Conservation (phyloP, 2,797 vertebrate genomes). For the Myioborus miniatus region DNA sequence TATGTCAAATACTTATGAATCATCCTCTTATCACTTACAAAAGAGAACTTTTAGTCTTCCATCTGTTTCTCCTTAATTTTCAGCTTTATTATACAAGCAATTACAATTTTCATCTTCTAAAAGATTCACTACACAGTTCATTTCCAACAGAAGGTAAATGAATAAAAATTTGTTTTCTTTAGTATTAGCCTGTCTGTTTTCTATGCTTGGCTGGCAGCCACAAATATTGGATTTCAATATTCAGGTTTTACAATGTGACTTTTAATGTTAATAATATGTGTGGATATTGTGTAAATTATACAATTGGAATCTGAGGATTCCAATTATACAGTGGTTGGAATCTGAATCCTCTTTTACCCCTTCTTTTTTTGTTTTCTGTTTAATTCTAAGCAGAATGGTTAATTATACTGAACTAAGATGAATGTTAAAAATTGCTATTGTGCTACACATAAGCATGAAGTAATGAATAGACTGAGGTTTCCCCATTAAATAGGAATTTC, state of each 20-base stretch:
- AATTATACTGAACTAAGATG: not conserved
- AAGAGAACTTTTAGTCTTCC: conserved; percentile 39
- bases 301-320: not conserved
- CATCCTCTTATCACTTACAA: conserved; percentile 45
- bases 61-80: conserved; percentile 59
- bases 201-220: not conserved
- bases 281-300: not conserved
- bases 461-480: not conserved
- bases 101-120: conserved; percentile 53
- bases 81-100: conserved; percentile 47
- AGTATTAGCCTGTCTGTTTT: conserved; percentile 16
- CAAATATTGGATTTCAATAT: not conserved
- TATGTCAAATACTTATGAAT: conserved; percentile 59
- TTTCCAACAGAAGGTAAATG: conserved; percentile 46
- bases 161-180: conserved; percentile 55
- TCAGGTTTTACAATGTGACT: not conserved
- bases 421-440: not conserved
- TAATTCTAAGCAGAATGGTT: not conserved
- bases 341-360: not conserved
- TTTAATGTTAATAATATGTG: not conserved
- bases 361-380: not conserved
- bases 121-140: conserved; percentile 22
- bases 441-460: not conserved
- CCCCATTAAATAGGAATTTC: not conserved
- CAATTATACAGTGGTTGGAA: not conserved